Percentiles rank a stretch among this genome's conserved stretches.
phyloP scores from a whole-genome alignment of 2,888 invertebrate species.

The Glaucopsyche alexis region DNA sequence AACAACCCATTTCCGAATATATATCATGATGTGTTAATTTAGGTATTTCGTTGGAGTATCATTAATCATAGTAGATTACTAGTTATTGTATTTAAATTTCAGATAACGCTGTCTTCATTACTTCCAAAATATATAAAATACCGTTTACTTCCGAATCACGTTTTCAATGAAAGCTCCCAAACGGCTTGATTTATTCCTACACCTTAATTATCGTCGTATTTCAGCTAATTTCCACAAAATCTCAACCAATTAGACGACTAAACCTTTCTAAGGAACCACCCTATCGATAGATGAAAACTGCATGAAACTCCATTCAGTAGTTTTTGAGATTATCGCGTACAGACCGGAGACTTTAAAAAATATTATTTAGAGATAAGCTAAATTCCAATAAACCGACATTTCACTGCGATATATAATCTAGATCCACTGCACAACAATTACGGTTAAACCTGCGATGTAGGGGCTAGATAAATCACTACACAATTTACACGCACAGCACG shows the following conservation, averaged over 20 bases:
- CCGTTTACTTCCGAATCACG: not conserved
- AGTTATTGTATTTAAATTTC: not conserved
- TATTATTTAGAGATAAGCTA: no score
- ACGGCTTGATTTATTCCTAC: no score
- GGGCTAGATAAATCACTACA: not conserved
- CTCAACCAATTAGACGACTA: no score
- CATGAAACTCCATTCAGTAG: no score
- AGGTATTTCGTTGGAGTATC: not conserved
- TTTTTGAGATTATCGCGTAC: no score
- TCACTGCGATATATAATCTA: not conserved
- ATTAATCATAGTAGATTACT: slow-evolving; percentile 4
- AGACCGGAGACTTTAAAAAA: not conserved
- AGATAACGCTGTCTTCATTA: not conserved
- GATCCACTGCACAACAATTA: not conserved
- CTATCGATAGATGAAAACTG: no score
- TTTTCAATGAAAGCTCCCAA: no score
- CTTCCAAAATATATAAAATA: not conserved
- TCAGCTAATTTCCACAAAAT: no score
- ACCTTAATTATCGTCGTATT: no score
- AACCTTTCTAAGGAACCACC: no score
- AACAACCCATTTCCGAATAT: not conserved
- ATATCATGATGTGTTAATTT: not conserved
- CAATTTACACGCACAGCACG: not conserved
- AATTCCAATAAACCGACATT: no score
- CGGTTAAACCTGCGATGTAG: not conserved